phyloP scores from a whole-genome alignment of 2,797 vertebrate genomes.

The Galagoides demidoff region DNA sequence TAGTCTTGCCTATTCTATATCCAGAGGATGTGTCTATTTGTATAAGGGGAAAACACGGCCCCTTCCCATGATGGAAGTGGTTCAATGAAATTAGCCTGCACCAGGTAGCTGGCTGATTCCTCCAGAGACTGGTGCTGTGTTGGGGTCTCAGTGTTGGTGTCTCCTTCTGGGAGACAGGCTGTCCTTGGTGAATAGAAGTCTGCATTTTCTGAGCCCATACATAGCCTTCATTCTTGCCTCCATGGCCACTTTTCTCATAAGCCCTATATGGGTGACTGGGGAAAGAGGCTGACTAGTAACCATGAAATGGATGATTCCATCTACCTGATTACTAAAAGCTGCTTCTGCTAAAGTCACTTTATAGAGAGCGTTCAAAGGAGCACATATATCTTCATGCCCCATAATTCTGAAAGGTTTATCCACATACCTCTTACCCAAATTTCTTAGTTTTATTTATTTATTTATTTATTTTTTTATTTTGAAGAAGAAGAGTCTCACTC shows the following conservation, averaged over 20 bases:
- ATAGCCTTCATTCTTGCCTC: neutral
- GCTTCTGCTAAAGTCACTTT: neutral
- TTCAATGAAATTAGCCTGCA: neutral
- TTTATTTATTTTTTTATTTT: too few relatives aligned
- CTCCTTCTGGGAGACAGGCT: too few relatives aligned
- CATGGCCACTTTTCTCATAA: neutral
- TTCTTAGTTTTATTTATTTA: neutral
- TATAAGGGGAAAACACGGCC: too few relatives aligned
- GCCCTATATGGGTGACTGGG: neutral
- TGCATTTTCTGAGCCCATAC: neutral
- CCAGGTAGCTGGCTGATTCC: neutral
- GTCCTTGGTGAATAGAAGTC: neutral
- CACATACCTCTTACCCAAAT: neutral
- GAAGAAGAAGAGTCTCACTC: too few relatives aligned
- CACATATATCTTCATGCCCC: neutral
- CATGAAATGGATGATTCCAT: neutral
- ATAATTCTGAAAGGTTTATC: neutral
- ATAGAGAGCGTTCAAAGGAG: neutral
- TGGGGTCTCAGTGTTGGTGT: neutral
- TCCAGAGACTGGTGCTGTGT: neutral
- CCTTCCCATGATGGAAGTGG: too few relatives aligned
- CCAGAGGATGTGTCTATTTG: too few relatives aligned
- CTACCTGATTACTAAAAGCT: neutral
- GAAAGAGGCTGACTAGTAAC: neutral
- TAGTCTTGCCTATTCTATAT: neutral